phyloP scores from a whole-genome alignment of 2,888 invertebrate species.

The Stenoptilia bipunctidactyla region DNA sequence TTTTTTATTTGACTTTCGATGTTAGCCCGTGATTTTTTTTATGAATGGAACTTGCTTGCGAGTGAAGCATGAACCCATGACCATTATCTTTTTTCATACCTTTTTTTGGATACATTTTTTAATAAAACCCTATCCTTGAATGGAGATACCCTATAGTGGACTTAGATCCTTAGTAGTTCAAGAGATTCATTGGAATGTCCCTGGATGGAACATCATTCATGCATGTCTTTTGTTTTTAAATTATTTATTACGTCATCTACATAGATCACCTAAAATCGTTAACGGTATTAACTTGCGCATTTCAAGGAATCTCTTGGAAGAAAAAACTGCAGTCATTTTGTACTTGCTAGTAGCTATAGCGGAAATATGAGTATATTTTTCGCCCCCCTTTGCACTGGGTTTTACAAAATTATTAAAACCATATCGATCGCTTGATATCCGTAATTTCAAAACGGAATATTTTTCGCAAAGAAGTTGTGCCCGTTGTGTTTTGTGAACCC shows the following conservation, averaged over 20 bases:
- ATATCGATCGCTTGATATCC: too few relatives aligned
- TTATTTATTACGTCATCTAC: too few relatives aligned
- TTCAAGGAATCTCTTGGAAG: conserved; percentile 6
- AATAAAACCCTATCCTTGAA: conserved; percentile 43
- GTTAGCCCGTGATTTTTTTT: conserved; percentile 26
- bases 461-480: too few relatives aligned
- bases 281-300: too few relatives aligned
- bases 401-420: conserved; percentile 44
- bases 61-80: conserved; percentile 42
- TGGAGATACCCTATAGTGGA: conserved; percentile 39
- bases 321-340: conserved; percentile 15
- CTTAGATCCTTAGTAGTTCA: conserved; percentile 52
- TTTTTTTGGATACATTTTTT: conserved; percentile 21
- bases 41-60: conserved; percentile 34
- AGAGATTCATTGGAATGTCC: conserved; percentile 61
- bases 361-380: conserved; percentile 47
- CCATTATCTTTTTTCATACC: conserved; percentile 22
- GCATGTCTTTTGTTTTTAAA: conserved; percentile 12
- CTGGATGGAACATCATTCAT: too few relatives aligned
- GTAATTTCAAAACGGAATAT: too few relatives aligned
- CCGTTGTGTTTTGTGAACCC: conserved; percentile 39
- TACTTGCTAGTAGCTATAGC: conserved; percentile 72
- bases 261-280: too few relatives aligned
- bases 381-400: conserved; percentile 44
- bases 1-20: conserved; percentile 30